Percentiles rank a stretch among this genome's conserved stretches.
phyloP scores from a whole-genome alignment of 2,113 vertebrate species.

The Hystrix brachyura region DNA sequence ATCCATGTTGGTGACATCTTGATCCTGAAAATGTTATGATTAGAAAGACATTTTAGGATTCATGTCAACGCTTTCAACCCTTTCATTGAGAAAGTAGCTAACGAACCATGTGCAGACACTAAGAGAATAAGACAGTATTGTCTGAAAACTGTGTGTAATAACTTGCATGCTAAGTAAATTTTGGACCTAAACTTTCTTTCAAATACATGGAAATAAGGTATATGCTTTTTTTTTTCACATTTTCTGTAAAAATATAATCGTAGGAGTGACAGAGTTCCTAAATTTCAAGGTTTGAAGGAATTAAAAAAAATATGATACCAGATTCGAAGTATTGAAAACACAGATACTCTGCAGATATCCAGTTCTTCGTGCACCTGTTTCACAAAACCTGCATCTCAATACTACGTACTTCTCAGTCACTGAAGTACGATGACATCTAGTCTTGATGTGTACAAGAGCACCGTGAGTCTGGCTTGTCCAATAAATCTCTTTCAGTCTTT shows the following conservation, averaged over 20 bases:
- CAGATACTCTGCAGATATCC: background rate
- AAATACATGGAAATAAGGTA: conserved; percentile 4
- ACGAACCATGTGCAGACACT: background rate
- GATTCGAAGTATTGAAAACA: background rate
- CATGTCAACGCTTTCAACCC: background rate
- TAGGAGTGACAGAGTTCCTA: background rate
- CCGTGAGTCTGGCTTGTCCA: background rate
- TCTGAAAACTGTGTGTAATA: background rate
- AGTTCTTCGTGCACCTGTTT: background rate
- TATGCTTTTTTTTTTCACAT: background rate
- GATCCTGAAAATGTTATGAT: background rate
- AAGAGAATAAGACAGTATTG: background rate
- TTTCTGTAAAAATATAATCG: background rate
- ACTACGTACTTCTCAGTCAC: background rate
- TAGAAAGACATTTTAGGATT: background rate
- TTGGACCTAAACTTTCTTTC: background rate
- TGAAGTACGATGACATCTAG: background rate
- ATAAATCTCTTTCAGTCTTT: conserved; percentile 9
- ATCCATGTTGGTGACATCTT: background rate
- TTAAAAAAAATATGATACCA: background rate
- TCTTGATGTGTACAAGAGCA: conserved; percentile 5
- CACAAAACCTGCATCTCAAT: background rate
- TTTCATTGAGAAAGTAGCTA: background rate
- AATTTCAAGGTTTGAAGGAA: background rate
- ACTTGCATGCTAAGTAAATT: background rate